phyloP scores from a whole-genome alignment of 1,140 invertebrate genomes.

The Caenorhabditis remanei region DNA sequence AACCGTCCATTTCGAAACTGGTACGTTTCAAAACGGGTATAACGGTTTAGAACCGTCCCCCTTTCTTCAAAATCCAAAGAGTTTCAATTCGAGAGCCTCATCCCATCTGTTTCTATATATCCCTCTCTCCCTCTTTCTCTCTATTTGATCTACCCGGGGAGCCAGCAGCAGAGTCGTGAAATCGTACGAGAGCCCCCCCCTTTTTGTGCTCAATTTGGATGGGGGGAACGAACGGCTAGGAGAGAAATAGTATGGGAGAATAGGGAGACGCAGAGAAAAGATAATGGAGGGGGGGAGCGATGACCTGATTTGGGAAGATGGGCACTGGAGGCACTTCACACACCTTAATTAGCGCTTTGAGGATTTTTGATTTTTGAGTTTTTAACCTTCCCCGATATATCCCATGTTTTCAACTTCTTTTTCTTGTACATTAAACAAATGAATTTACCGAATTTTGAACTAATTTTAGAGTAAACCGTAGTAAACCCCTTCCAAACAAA shows the following conservation, averaged over 20 bases:
- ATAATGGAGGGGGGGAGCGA: neutral
- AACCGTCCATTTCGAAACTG: no score
- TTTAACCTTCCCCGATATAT: no score
- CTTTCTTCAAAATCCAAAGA: no score
- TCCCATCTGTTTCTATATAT: neutral
- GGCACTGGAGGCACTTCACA: constrained; percentile 49
- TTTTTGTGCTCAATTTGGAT: constrained; percentile 22
- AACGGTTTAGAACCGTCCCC: no score
- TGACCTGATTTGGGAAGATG: constrained; percentile 51
- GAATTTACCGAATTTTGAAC: no score
- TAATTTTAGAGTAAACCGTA: no score
- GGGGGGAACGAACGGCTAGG: neutral
- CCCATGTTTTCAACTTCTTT: neutral
- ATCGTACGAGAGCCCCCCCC: constrained; percentile 33
- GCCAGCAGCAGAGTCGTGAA: constrained; percentile 49
- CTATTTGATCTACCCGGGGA: constrained; percentile 21
- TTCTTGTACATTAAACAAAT: no score
- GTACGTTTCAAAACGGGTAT: no score
- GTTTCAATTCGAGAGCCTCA: no score
- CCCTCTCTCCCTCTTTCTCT: neutral
- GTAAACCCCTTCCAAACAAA: no score
- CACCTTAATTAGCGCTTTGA: constrained; percentile 6
- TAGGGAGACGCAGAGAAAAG: neutral
- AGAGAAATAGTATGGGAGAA: no score
- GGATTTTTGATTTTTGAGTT: constrained; percentile 14